Conservation (phyloP, 2,113 vertebrate species). For the Pseudorectes ferrugineus region DNA sequence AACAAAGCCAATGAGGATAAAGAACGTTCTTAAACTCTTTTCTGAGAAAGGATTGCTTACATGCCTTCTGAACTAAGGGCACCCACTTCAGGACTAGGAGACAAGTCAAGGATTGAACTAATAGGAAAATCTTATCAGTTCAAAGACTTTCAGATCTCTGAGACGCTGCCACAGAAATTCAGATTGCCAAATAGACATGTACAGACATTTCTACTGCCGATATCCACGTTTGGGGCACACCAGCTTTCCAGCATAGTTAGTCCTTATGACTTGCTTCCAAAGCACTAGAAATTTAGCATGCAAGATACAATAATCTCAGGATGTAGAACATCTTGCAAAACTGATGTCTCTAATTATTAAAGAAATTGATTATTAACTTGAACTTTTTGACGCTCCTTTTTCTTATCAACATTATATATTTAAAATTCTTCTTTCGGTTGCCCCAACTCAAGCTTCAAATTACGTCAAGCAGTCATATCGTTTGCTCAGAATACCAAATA, state of each 20-base stretch:
- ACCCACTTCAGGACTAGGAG: background rate
- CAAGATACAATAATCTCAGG: background rate
- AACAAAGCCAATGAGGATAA: background rate
- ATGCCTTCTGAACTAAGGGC: background rate
- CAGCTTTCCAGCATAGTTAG: background rate
- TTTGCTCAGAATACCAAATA: background rate
- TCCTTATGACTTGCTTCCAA: background rate
- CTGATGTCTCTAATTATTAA: background rate
- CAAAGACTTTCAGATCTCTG: background rate
- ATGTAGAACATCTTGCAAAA: background rate
- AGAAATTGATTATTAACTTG: background rate
- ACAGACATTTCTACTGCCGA: background rate
- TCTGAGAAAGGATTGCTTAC: background rate
- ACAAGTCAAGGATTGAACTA: background rate
- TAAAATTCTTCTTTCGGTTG: background rate
- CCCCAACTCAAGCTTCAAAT: background rate
- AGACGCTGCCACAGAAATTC: background rate
- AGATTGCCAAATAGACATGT: background rate
- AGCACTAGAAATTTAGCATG: background rate
- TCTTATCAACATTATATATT: background rate
- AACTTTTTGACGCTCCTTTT: background rate
- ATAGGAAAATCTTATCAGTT: background rate
- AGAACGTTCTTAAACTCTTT: background rate
- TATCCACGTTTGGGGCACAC: background rate
- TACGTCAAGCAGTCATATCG: fast-evolving